These are phyloP conservation scores for silkworm (Bombyx mori) DNA, from an alignment of 1,140 invertebrate species.

Conservation along the genomic window ASM3026992v2 NC_085118.1:3256001-3256500, in stretches of 20 bases:
- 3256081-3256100: too few relatives aligned
- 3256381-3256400: constrained; percentile 19
- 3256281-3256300: constrained; percentile 42
- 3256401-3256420: constrained; percentile 21
- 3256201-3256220: constrained; percentile 25
- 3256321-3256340: constrained; percentile 26
- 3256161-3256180: constrained; percentile 65
- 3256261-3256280: constrained; percentile 31
- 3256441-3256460: constrained; percentile 25
- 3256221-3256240: constrained; percentile 37
- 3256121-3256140: too few relatives aligned
- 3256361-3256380: constrained; percentile 36
- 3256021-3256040: too few relatives aligned
- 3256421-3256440: background rate
- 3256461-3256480: constrained; percentile 37
- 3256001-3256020: too few relatives aligned
- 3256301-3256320: constrained; percentile 25
- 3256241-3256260: constrained; percentile 43
- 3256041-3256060: too few relatives aligned
- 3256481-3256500: background rate
- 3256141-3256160: constrained; percentile 62
- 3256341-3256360: constrained; percentile 27
- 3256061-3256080: too few relatives aligned
- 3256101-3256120: too few relatives aligned
- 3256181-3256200: constrained; percentile 54